Conservation (phyloP, 2,888 invertebrate species). For the Agrotis clavis region DNA sequence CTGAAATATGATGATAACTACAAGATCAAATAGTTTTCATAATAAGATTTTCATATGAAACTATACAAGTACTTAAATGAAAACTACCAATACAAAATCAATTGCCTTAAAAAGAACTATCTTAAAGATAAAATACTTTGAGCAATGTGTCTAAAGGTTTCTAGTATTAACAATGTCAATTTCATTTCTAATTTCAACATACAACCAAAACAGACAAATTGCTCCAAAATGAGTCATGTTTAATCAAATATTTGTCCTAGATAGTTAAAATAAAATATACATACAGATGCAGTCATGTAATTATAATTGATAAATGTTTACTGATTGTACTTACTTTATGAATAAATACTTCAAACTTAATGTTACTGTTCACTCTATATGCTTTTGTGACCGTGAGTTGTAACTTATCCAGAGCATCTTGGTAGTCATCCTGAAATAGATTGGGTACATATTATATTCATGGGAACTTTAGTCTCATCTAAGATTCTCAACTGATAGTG, state of each 20-base stretch:
- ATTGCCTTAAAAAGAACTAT: too few relatives aligned
- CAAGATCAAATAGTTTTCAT: too few relatives aligned
- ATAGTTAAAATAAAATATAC: constrained; percentile 34
- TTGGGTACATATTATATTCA: background rate
- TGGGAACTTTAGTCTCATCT: background rate
- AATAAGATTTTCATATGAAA: too few relatives aligned
- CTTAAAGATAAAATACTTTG: too few relatives aligned
- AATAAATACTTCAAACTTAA: constrained; percentile 99
- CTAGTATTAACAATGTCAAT: background rate
- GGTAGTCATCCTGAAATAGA: constrained; percentile 96
- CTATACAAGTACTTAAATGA: too few relatives aligned
- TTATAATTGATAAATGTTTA: constrained; percentile 14
- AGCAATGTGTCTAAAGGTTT: too few relatives aligned
- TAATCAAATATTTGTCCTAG: constrained; percentile 39
- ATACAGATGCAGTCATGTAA: constrained; percentile 24
- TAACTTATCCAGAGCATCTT: constrained; percentile 98
- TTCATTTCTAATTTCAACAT: constrained; percentile 6
- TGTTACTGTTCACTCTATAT: constrained; percentile 98
- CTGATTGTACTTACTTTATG: constrained; percentile 93
- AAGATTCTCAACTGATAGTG: background rate
- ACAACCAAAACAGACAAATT: constrained; percentile 29
- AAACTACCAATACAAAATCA: too few relatives aligned
- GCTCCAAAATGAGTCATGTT: constrained; percentile 39
- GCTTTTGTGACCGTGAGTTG: constrained; percentile 98
- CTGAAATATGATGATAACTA: too few relatives aligned